Conservation (phyloP, 2,113 vertebrate genomes). For the Sinocyclocheilus rhinocerous region DNA sequence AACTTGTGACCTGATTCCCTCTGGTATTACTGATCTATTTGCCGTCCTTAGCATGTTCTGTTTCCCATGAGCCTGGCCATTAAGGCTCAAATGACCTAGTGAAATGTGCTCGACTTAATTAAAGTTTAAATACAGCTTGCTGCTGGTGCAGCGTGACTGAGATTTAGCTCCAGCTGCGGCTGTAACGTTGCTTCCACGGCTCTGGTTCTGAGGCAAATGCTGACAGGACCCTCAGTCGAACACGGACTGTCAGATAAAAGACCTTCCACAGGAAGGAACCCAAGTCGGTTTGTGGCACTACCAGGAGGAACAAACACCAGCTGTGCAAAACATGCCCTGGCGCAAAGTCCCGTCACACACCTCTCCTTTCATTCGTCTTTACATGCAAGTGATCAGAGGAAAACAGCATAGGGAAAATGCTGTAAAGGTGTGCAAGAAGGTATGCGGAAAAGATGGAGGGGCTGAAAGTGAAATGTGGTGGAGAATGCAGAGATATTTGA, state of each 20-base stretch:
- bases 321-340: slow-evolving; percentile 67
- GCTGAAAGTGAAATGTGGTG: not conserved
- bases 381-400: slow-evolving; percentile 54
- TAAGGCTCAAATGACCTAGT: slow-evolving; percentile 43
- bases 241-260: slow-evolving; percentile 73
- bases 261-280: slow-evolving; percentile 66
- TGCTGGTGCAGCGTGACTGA: not conserved
- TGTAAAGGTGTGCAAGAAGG: slow-evolving; percentile 33
- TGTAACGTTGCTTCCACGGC: not conserved
- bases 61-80: slow-evolving; percentile 23
- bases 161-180: not conserved
- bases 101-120: slow-evolving; percentile 11
- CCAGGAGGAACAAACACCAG: slow-evolving; percentile 69
- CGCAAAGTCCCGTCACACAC: slow-evolving; percentile 62
- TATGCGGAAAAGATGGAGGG: slow-evolving; percentile 52
- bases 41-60: slow-evolving; percentile 34
- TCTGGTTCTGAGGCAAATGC: not conserved
- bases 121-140: slow-evolving; percentile 52
- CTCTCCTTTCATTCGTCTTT: slow-evolving; percentile 60
- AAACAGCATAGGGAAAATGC: not conserved
- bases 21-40: slow-evolving; percentile 33
- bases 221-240: slow-evolving; percentile 40
- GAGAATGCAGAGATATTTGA: slow-evolving; percentile 49
- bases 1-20: slow-evolving; percentile 9
- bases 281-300: slow-evolving; percentile 61